Evolutionary conservation across 1,140 invertebrate genomes (phyloP).

Genomic region (Drosophila parabipectinata): DNA sequence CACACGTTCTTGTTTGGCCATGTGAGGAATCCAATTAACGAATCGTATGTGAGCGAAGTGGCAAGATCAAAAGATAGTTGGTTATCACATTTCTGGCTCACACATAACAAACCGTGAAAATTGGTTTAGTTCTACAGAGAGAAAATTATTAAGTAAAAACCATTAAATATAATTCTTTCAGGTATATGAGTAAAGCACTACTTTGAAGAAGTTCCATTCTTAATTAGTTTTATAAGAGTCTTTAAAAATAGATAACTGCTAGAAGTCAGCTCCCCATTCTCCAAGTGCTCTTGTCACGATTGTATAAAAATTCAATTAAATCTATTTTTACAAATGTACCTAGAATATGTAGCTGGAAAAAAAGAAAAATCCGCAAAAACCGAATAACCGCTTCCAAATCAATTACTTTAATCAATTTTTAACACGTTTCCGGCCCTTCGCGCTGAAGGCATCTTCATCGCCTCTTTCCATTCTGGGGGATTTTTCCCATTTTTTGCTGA

Average conservation of each 20-base stretch:
- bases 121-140: not conserved
- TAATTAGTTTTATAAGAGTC: not conserved
- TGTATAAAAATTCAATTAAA: constrained; percentile 5
- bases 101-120: constrained; percentile 7
- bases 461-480: constrained; percentile 5
- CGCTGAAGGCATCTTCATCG: constrained; percentile 44
- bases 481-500: constrained; percentile 56
- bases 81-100: constrained; percentile 9
- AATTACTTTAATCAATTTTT: constrained; percentile 81
- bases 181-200: no score
- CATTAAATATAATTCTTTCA: no score
- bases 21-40: constrained; percentile 34
- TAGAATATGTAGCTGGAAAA: not conserved
- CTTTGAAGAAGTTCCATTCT: not conserved
- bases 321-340: not conserved
- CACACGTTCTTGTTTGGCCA: constrained; percentile 19
- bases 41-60: constrained; percentile 31
- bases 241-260: no score
- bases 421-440: constrained; percentile 70
- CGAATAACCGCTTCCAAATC: constrained; percentile 51
- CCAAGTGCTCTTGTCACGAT: not conserved
- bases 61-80: constrained; percentile 33
- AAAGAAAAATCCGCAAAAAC: constrained; percentile 35
- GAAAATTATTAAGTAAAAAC: not conserved
- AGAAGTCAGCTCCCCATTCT: not conserved